Evolutionary conservation across 2,888 invertebrate species (phyloP).

Genomic region (Entomobrya proxima): DNA sequence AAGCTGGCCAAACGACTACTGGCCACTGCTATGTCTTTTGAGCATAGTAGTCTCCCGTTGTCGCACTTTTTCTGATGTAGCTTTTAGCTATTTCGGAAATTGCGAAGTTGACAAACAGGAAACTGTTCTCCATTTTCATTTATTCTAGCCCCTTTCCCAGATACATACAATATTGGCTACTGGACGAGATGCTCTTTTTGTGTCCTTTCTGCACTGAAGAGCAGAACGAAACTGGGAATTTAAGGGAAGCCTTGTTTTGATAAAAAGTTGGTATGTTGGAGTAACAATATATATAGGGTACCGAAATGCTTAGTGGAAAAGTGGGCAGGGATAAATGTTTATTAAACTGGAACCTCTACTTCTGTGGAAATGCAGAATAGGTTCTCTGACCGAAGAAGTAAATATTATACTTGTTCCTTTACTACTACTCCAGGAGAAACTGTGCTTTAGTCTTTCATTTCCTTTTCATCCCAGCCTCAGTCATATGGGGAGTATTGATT

Average conservation of each 20-base stretch:
- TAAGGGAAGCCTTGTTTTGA: background rate
- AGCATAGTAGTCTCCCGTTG: background rate
- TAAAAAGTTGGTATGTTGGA: background rate
- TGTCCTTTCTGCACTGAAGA: slow-evolving; percentile 13
- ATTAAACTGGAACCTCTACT: slow-evolving; percentile 13
- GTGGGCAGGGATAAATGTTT: background rate
- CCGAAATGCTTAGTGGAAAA: too few relatives aligned
- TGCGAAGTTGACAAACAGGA: slow-evolving; percentile 51
- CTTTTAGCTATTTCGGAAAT: slow-evolving; percentile 37
- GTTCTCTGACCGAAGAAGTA: slow-evolving; percentile 49
- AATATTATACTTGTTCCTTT: slow-evolving; percentile 22
- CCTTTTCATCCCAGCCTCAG: slow-evolving; percentile 44
- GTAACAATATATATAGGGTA: background rate
- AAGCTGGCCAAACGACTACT: too few relatives aligned
- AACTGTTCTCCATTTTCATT: slow-evolving; percentile 19
- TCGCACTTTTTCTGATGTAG: background rate
- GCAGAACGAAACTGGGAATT: slow-evolving; percentile 37
- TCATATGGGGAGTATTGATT: slow-evolving; percentile 60
- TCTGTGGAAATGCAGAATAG: background rate
- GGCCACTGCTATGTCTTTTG: background rate
- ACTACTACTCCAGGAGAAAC: background rate
- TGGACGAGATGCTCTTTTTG: slow-evolving; percentile 11
- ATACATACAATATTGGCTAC: background rate
- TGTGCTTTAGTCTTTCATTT: background rate
- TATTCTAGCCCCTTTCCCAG: background rate